phyloP scores from a whole-genome alignment of 2,797 vertebrate genomes.

The Cichlasoma orientale region DNA sequence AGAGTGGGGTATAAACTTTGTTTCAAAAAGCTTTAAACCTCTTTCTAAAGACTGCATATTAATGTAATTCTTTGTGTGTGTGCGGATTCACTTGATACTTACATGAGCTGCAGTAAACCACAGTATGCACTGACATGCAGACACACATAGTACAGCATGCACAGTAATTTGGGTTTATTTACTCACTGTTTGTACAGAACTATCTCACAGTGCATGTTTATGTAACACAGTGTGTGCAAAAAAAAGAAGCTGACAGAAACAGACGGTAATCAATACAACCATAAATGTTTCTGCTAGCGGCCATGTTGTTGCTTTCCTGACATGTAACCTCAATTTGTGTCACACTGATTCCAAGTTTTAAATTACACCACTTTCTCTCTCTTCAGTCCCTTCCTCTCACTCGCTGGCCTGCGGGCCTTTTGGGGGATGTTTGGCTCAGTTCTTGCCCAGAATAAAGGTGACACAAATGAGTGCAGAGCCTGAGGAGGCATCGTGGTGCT shows the following conservation, averaged over 20 bases:
- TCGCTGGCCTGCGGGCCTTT: conserved; percentile 12
- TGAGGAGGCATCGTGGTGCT: conserved; percentile 26
- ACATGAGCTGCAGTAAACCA: background rate
- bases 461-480: conserved; percentile 43
- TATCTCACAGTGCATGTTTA: background rate
- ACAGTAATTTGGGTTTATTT: background rate
- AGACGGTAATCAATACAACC: conserved; percentile 16
- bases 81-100: too few relatives aligned
- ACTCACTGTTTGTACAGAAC: too few relatives aligned
- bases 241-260: background rate
- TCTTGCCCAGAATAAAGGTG: conserved; percentile 36
- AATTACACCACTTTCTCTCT: conserved; percentile 44
- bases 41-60: too few relatives aligned
- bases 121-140: background rate
- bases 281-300: conserved; percentile 34
- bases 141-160: background rate
- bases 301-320: conserved; percentile 42
- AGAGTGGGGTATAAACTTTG: background rate
- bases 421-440: conserved; percentile 23
- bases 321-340: conserved; percentile 73
- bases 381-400: background rate
- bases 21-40: background rate
- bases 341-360: conserved; percentile 68
- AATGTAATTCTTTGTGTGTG: too few relatives aligned
- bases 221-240: conserved; percentile 16